Evolutionary conservation across 1,140 invertebrate species (phyloP).

Genomic region (Cotesia chilonis): DNA sequence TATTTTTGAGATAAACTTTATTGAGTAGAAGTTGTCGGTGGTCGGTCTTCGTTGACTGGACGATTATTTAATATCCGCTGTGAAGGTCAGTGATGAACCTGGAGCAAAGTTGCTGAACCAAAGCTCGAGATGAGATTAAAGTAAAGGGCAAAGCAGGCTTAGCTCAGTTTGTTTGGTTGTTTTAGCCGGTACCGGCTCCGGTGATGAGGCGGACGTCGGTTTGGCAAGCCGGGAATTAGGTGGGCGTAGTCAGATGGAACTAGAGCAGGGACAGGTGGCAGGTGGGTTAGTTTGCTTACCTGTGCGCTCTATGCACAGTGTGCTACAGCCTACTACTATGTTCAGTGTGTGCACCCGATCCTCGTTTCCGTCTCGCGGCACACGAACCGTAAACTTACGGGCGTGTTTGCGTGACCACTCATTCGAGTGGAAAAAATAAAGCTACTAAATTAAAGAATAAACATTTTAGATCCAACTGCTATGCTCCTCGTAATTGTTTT

Average conservation of each 20-base stretch:
- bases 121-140: too few species aligned
- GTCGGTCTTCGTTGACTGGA: too few species aligned
- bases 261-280: slow-evolving; percentile 42
- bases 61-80: too few species aligned
- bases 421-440: slow-evolving; percentile 30
- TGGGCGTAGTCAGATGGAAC: slow-evolving; percentile 31
- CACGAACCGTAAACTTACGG: slow-evolving; percentile 55
- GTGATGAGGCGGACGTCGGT: background rate
- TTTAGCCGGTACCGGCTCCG: background rate
- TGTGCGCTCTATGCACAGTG: slow-evolving; percentile 48
- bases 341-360: slow-evolving; percentile 26
- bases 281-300: slow-evolving; percentile 47
- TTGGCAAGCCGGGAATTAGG: slow-evolving; percentile 12
- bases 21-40: too few species aligned
- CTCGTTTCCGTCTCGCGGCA: slow-evolving; percentile 52
- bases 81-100: too few species aligned
- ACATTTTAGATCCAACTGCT: slow-evolving; percentile 14
- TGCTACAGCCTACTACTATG: too few species aligned
- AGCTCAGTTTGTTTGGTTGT: too few species aligned
- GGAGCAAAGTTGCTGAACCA: too few species aligned
- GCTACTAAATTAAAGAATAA: slow-evolving; percentile 19
- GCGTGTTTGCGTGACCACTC: slow-evolving; percentile 34
- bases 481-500: background rate
- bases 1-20: too few species aligned
- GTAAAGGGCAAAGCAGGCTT: too few species aligned